Conservation (phyloP, 2,888 invertebrate species). For the Melieria crassipennis region DNA sequence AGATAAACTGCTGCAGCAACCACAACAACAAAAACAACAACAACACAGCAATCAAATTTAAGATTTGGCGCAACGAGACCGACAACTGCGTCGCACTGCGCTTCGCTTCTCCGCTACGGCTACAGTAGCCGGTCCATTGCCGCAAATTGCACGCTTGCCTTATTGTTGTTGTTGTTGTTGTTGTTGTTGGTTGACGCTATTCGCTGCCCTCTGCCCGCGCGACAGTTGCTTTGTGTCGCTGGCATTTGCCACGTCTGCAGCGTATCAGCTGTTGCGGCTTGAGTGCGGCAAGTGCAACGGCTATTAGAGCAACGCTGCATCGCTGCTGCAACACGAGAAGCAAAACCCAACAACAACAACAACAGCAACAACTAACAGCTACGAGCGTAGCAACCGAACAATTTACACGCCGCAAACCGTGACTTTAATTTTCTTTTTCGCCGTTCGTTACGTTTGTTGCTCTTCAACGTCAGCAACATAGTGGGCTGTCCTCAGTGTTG, state of each 20-base stretch:
- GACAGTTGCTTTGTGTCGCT: too few relatives aligned
- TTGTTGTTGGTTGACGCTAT: constrained; percentile 9
- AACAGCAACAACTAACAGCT: constrained; percentile 3
- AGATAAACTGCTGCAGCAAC: too few relatives aligned
- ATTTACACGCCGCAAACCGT: constrained; percentile 58
- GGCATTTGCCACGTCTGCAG: too few relatives aligned
- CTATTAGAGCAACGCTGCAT: too few relatives aligned
- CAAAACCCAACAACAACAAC: constrained; percentile 24
- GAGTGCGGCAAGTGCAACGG: too few relatives aligned
- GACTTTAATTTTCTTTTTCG: constrained; percentile 56
- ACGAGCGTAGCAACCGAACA: constrained; percentile 28
- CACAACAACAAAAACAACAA: too few relatives aligned
- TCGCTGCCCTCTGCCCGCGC: not conserved
- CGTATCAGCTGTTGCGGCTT: too few relatives aligned
- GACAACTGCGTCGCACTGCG: constrained; percentile 19
- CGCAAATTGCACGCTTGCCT: constrained; percentile 40
- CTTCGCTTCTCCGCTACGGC: constrained; percentile 14
- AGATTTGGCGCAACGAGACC: not conserved
- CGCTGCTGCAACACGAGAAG: constrained; percentile 1
- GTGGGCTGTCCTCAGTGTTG: too few relatives aligned
- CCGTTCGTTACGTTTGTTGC: constrained; percentile 1
- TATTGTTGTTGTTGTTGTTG: constrained; percentile 35
- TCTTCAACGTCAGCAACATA: too few relatives aligned
- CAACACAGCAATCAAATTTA: too few relatives aligned
- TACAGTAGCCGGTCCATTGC: constrained; percentile 31